A percentile compares a stretch with the other conserved stretches of the same genome.
phyloP scores from a whole-genome alignment of 2,888 invertebrate genomes.

The Clostera curtula region DNA sequence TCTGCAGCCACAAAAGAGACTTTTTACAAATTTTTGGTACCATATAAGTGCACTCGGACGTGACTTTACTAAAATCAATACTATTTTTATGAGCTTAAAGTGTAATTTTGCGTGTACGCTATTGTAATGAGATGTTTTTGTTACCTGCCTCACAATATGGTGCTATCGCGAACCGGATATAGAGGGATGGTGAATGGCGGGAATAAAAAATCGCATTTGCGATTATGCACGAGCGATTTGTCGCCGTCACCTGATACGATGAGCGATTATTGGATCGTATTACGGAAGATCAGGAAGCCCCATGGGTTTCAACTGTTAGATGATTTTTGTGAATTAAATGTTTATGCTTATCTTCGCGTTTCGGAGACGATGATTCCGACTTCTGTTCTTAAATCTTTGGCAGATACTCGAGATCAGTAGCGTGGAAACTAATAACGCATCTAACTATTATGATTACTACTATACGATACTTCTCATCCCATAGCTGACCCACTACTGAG shows the following conservation, averaged over 20 bases:
- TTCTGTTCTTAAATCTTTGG: no score
- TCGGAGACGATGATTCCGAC: no score
- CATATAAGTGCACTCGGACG: conserved; percentile 53
- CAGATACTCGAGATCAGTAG: no score
- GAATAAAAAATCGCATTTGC: conserved; percentile 63
- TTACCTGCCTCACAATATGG: conserved; percentile 57
- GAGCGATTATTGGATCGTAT: conserved; percentile 60
- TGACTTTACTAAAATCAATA: conserved; percentile 31
- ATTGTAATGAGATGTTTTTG: conserved; percentile 55
- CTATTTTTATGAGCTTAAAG: conserved; percentile 27
- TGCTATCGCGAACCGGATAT: conserved; percentile 58
- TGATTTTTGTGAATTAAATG: no score
- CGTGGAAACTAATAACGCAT: no score
- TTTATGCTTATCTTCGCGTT: no score
- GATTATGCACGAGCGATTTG: conserved; percentile 71
- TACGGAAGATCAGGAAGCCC: conserved; percentile 41
- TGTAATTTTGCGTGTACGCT: conserved; percentile 22
- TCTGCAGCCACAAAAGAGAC: conserved; percentile 66
- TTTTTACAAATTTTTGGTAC: conserved; percentile 54
- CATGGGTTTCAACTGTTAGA: conserved; percentile 20
- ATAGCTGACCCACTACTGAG: no score
- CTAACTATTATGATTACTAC: no score
- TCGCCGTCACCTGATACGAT: conserved; percentile 61
- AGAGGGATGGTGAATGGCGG: conserved; percentile 48
- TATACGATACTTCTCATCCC: no score